These are phyloP conservation scores for Hymenopus coronatus DNA, from an alignment of 2,888 invertebrate genomes.

Conservation along the genomic window DNA sequence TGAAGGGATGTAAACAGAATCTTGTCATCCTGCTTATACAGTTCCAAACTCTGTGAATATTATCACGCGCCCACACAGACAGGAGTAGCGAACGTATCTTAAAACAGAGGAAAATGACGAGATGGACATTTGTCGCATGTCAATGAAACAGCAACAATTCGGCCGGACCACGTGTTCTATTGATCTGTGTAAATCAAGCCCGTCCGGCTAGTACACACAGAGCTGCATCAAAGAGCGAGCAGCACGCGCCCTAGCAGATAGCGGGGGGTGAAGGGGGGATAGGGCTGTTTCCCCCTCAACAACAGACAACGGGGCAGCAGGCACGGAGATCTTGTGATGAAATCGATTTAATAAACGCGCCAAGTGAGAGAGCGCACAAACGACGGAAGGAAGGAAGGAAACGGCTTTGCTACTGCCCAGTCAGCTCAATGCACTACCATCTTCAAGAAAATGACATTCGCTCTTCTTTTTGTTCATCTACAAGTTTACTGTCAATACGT, in stretches of 20 bases:
- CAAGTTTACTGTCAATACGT: no score
- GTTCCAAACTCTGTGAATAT: no score
- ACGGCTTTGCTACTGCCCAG: neutral
- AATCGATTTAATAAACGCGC: conserved; percentile 19
- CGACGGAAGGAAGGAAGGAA: neutral
- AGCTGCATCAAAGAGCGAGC: neutral
- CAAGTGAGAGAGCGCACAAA: neutral
- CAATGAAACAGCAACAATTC: no score
- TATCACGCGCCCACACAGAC: no score
- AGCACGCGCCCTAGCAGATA: neutral
- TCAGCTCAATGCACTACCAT: no score
- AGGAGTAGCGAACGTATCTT: no score
- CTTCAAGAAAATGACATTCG: no score
- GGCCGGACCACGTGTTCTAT: neutral
- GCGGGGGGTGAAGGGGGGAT: neutral
- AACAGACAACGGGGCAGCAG: conserved; percentile 15
- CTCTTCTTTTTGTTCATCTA: no score
- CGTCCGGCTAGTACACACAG: neutral
- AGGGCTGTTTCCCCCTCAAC: conserved; percentile 7
- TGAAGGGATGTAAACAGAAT: no score
- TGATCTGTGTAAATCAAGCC: conserved; percentile 18
- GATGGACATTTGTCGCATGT: no score
- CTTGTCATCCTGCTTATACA: no score
- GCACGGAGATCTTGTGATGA: conserved; percentile 16
- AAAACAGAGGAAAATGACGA: no score